Percentiles rank a stretch among this genome's conserved stretches.
Evolutionary conservation across 2,888 invertebrate species (phyloP).

Genomic region (Eupeodes latifasciatus): DNA sequence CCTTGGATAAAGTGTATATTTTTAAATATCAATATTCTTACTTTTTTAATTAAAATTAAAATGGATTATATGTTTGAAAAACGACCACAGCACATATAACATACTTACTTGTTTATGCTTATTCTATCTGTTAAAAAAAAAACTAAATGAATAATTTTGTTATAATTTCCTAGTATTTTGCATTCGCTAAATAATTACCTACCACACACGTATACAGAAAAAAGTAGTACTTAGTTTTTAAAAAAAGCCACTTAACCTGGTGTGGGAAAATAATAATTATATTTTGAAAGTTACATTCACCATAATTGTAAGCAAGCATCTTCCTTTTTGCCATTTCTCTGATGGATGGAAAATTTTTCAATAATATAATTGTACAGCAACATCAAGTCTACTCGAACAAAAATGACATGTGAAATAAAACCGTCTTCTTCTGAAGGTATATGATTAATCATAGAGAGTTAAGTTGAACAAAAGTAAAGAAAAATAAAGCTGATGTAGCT

Average conservation of each 20-base stretch:
- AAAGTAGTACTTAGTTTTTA: neutral
- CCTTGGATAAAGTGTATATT: too few relatives aligned
- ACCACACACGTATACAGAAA: too few relatives aligned
- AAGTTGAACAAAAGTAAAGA: slow-evolving; percentile 32
- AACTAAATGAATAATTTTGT: neutral
- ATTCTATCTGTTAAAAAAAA: too few relatives aligned
- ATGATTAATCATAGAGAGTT: slow-evolving; percentile 53
- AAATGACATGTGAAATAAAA: slow-evolving; percentile 58
- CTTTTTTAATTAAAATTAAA: too few relatives aligned
- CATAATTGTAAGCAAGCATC: slow-evolving; percentile 39
- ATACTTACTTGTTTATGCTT: too few relatives aligned
- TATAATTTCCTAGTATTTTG: neutral
- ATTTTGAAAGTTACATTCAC: slow-evolving; percentile 64
- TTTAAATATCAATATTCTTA: too few relatives aligned
- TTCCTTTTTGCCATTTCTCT: slow-evolving; percentile 59
- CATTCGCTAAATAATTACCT: too few relatives aligned
- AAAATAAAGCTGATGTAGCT: neutral
- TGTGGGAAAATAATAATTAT: slow-evolving; percentile 60
- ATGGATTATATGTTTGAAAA: too few relatives aligned
- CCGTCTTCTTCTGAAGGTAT: neutral
- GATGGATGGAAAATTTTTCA: slow-evolving; percentile 30
- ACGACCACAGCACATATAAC: too few relatives aligned
- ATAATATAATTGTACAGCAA: slow-evolving; percentile 63
- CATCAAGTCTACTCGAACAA: slow-evolving; percentile 1
- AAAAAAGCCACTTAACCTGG: slow-evolving; percentile 59